Evolutionary conservation across 2,797 vertebrate species (phyloP).

Genomic region (Sus cebifrons): DNA sequence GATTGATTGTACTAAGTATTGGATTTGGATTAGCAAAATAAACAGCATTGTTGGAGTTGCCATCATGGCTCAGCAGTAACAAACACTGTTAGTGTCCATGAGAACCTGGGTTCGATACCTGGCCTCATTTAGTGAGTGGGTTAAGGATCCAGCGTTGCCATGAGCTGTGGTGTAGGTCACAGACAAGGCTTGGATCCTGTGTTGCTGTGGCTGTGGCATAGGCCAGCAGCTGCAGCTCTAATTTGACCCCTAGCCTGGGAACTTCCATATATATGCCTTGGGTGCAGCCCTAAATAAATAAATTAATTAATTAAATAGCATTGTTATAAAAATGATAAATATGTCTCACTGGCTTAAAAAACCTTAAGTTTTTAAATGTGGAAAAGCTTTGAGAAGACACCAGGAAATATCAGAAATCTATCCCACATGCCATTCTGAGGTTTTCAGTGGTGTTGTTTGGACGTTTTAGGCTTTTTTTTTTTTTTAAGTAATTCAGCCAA

Average conservation of each 20-base stretch:
- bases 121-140: too few relatives aligned
- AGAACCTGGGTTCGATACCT: too few relatives aligned
- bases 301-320: neutral
- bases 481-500: neutral
- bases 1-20: neutral
- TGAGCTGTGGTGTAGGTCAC: too few relatives aligned
- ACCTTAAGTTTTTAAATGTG: neutral
- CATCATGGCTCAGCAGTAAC: too few relatives aligned
- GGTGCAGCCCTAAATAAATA: too few relatives aligned
- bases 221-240: too few relatives aligned
- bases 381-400: neutral
- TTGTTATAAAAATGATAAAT: constrained; percentile 27
- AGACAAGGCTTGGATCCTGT: too few relatives aligned
- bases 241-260: too few relatives aligned
- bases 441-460: neutral
- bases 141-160: too few relatives aligned
- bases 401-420: neutral
- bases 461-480: neutral
- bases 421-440: neutral
- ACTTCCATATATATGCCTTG: too few relatives aligned
- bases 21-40: neutral
- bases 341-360: neutral
- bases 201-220: too few relatives aligned
- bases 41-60: neutral
- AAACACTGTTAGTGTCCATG: too few relatives aligned